These are phyloP conservation scores for Champsocephalus esox DNA, from an alignment of 2,797 vertebrate species.

Conservation along the genomic window DNA sequence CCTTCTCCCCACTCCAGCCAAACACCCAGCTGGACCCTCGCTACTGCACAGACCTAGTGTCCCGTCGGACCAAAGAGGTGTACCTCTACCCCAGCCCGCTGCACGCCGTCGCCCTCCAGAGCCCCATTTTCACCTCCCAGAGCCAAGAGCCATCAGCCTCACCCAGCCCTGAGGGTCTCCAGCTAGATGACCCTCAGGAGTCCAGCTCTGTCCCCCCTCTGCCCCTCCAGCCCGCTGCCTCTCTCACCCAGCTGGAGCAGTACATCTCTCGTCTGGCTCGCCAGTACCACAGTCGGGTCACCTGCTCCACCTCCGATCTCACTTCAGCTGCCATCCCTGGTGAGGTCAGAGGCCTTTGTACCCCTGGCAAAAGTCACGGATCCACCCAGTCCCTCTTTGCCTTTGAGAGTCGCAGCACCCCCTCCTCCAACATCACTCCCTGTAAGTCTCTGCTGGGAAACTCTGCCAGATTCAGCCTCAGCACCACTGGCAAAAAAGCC, in stretches of 20 bases:
- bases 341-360: slow-evolving; percentile 53
- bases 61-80: slow-evolving; percentile 87
- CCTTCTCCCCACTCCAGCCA: slow-evolving; percentile 15
- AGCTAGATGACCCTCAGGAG: slow-evolving; percentile 63
- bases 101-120: slow-evolving; percentile 89
- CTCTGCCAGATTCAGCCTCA: slow-evolving; percentile 82
- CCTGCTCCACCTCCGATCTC: slow-evolving; percentile 71
- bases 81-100: slow-evolving; percentile 89
- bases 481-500: slow-evolving; percentile 79
- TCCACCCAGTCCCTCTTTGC: slow-evolving; percentile 83
- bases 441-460: slow-evolving; percentile 85
- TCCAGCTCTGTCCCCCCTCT: slow-evolving; percentile 63
- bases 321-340: slow-evolving; percentile 37
- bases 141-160: slow-evolving; percentile 75
- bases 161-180: slow-evolving; percentile 67
- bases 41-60: slow-evolving; percentile 87
- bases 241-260: slow-evolving; percentile 84
- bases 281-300: slow-evolving; percentile 77
- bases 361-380: slow-evolving; percentile 77
- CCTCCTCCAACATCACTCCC: slow-evolving; percentile 75
- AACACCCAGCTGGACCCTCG: slow-evolving; percentile 82
- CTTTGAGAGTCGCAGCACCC: slow-evolving; percentile 76
- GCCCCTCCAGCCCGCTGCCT: slow-evolving; percentile 64
- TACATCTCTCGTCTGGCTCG: slow-evolving; percentile 87
- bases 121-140: slow-evolving; percentile 86